A percentile compares a stretch with the other conserved stretches of the same genome.
These are phyloP conservation scores for Cercocebus atys DNA, from an alignment of 2,113 vertebrate species.

Conservation along the genomic window DNA sequence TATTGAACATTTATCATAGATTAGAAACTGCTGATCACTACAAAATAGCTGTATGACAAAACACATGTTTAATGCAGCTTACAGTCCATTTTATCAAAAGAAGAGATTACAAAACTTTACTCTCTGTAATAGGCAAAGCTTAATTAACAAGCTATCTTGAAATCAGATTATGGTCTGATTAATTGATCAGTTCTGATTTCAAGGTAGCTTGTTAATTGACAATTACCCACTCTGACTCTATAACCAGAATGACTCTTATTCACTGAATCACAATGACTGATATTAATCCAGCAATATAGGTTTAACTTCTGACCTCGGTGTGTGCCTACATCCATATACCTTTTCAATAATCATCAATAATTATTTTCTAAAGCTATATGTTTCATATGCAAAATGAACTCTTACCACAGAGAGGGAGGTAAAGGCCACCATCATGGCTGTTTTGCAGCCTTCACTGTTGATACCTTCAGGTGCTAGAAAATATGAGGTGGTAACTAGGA, in stretches of 20 bases:
- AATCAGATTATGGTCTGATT: background rate
- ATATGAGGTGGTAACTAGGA: no score
- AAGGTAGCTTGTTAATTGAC: no score
- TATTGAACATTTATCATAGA: background rate
- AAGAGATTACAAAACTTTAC: background rate
- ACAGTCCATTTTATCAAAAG: background rate
- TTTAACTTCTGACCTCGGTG: background rate
- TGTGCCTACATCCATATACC: no score
- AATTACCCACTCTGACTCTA: background rate
- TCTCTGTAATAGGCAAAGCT: background rate
- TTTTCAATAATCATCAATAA: background rate
- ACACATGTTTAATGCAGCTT: background rate
- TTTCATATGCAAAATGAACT: background rate
- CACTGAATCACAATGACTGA: background rate
- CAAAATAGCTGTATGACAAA: background rate
- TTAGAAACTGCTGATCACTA: background rate
- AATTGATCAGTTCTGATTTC: no score
- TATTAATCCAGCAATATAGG: background rate
- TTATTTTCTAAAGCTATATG: background rate
- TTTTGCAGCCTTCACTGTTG: no score
- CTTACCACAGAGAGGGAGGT: background rate
- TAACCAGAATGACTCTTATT: background rate
- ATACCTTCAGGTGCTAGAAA: no score
- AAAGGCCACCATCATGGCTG: no score
- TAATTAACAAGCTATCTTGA: background rate